phyloP scores from a whole-genome alignment of 2,113 vertebrate species.

The Asarcornis scutulata region DNA sequence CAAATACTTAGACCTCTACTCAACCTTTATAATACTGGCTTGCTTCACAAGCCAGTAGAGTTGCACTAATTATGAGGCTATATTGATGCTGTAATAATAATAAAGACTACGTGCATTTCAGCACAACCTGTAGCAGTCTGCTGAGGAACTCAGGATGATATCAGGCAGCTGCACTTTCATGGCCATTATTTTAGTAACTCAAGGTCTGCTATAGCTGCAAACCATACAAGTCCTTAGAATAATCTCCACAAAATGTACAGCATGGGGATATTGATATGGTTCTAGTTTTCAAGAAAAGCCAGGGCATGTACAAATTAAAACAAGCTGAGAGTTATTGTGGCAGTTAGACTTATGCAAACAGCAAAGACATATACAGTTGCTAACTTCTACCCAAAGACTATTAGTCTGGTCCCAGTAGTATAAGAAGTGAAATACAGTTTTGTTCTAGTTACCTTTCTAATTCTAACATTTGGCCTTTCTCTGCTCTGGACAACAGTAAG shows the following conservation, averaged over 20 bases:
- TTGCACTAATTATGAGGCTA: neutral
- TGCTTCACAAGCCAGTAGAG: neutral
- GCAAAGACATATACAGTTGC: neutral
- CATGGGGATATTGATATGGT: neutral
- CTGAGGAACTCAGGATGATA: neutral
- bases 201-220: neutral
- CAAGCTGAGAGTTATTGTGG: neutral
- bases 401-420: neutral
- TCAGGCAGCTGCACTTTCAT: neutral
- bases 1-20: neutral
- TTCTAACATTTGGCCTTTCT: neutral
- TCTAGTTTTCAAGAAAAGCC: neutral
- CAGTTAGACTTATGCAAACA: neutral
- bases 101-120: neutral
- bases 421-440: neutral
- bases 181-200: neutral
- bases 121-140: neutral
- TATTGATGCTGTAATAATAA: neutral
- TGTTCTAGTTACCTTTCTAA: neutral
- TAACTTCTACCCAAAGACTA: neutral
- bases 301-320: neutral
- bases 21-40: neutral
- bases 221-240: neutral
- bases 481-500: neutral
- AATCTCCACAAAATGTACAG: neutral